A percentile compares a stretch with the other conserved stretches of the same genome.
Conservation (phyloP, 2,888 invertebrate species). For the Leucophenga montana region DNA sequence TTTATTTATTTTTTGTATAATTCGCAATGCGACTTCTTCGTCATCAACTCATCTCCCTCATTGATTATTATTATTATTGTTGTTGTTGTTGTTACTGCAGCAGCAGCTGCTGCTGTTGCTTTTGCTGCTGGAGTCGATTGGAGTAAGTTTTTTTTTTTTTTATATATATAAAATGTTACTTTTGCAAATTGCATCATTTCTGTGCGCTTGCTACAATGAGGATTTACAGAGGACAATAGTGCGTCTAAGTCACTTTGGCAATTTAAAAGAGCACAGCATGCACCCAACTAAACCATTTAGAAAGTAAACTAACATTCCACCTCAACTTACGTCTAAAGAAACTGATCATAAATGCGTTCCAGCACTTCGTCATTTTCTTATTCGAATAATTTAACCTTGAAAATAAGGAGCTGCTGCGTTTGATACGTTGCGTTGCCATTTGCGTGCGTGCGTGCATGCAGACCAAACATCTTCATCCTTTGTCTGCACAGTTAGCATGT, state of each 20-base stretch:
- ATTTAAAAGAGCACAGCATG: background rate
- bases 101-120: conserved; percentile 34
- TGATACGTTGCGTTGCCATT: background rate
- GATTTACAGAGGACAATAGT: conserved; percentile 73
- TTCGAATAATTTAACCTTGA: conserved; percentile 53
- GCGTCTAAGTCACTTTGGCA: conserved; percentile 67
- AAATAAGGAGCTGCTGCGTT: conserved; percentile 55
- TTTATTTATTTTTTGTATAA: background rate
- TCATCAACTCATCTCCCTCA: conserved; percentile 17
- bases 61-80: background rate
- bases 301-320: no score
- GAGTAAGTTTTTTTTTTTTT: no score
- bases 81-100: conserved; percentile 37
- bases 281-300: no score
- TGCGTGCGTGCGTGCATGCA: conserved; percentile 10
- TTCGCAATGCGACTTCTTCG: conserved; percentile 7
- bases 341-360: background rate
- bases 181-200: conserved; percentile 67
- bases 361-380: conserved; percentile 18
- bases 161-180: conserved; percentile 53
- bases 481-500: background rate
- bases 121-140: conserved; percentile 35
- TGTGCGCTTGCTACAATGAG: conserved; percentile 72
- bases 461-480: background rate
- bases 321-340: background rate